Evolutionary conservation across 2,888 invertebrate genomes (phyloP), one percentile per base, ranked within the genome.

Genomic region (Rhingia campestris): DNA sequence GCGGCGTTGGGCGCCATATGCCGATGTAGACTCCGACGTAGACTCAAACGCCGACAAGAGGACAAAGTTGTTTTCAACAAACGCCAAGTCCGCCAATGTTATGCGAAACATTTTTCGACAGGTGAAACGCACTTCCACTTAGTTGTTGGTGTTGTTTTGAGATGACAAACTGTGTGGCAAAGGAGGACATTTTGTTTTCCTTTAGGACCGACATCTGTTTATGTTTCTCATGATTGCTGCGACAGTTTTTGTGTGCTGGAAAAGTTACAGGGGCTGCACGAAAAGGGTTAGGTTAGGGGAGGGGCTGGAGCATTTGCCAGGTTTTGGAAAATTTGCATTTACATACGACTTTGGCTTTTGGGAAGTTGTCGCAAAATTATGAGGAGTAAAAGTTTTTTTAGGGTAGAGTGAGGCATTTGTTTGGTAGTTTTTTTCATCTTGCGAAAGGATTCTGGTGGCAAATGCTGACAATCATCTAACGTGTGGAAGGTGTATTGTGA

Each of bases 171-270:
- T 75, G 54, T 75, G 54, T 64, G 58, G 54, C 39, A 70, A 22
- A 49, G 53, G 67, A 76, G 67, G 75, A 76, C 54, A 33, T 81
- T 81, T 81, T 76, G 66, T 76, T 76, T 66, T 72, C 58, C 81
- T 66, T 81, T 56, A 45, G 72, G 72, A 56, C 66, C 76, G 59
- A 76, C 81, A 81, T 81, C 81, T 81, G 81, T 76, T 81, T 81
- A 64, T 76, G 76, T 81, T 81, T 72, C 66, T 61, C 76, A 64
- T 76, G 81, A 81, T 75, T 76, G 53, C 59, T 70, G 64, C 61
- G 81, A 76, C 76, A 81, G 63, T 54, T 69, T 67, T 56, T 39
- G 39, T 22, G 22, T 22, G 22, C 22, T 22, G 51, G 47, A 64
- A 69, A 64, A 43, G 63, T 63, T 54, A 9, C 6, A 10, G 9